Base-by-base conservation (phyloP, 2,888 invertebrate genomes). In the Drosophila prolongata region DNA sequence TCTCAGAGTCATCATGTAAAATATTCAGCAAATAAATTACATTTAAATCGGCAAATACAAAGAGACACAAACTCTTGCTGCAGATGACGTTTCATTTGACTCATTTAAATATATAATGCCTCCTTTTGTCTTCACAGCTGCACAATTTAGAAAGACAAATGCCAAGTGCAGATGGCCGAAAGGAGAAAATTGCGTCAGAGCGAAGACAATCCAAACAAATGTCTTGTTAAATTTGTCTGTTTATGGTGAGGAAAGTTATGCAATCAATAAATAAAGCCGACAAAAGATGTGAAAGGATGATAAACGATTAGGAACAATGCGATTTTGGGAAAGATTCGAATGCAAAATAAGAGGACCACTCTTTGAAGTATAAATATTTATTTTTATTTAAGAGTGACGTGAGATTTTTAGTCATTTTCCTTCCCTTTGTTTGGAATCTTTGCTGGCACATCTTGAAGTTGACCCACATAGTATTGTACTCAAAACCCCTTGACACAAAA, bases 71-170 rank as follows among this genome's bases (percentile, higher is more conserved):
- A 49, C 19, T 10, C 34, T 38, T 34, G 38, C 16, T 52, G 56
- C 19, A 47, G 40, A 55, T 80, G 66, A 74, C 52, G 42, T 69
- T 75, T 62, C 53, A 62, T 52, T 68, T 66, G 55, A 49, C 57
- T 62, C 56, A 66, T 66, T 53, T 54, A 78, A 75, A 65, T 72
- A 61, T 67, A 57, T 55, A 67, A 67, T 56, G 71, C 70, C 61
- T 49, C 38, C 61, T 70, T 55, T 70, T 62, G 70, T 70, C 38
- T 59, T 53, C 40, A 14, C 40, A 53, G 65, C 30, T 52, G 14
- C 42, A 52, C 50, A 62, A 34, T 67, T 68, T 58, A 43, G 52
- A 43, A 37, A 67, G 50, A 68, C 68, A 59, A 59, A 68, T 50
- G 61, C 19, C 43, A 60, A 60, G 9, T 44, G 61, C 52, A 60